phyloP scores from a whole-genome alignment of 2,888 invertebrate species.

The Agonopterix alstromeriana region DNA sequence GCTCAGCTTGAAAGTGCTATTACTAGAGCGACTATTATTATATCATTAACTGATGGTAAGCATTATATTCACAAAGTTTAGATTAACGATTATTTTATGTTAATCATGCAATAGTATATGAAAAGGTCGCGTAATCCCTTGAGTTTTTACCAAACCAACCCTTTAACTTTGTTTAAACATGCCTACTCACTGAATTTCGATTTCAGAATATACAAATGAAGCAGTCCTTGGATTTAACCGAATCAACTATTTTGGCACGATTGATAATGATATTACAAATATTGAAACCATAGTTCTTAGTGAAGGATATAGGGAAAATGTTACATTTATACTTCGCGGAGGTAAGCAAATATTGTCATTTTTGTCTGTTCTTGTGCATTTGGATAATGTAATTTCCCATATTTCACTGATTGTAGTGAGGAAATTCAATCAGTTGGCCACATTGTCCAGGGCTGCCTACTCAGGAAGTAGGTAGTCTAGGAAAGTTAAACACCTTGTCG shows the following conservation, averaged over 20 bases:
- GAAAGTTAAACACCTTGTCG: too few species aligned
- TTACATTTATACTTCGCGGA: conserved; percentile 16
- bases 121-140: not conserved
- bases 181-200: too few species aligned
- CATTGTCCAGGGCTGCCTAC: too few species aligned
- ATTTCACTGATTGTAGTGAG: too few species aligned
- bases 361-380: not conserved
- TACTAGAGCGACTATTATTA: conserved; percentile 15
- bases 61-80: not conserved
- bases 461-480: too few species aligned
- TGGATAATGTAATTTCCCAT: too few species aligned
- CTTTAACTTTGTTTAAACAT: too few species aligned
- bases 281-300: conserved; percentile 21
- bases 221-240: not conserved
- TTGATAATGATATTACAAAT: conserved; percentile 9
- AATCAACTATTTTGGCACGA: not conserved
- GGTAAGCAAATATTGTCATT: not conserved
- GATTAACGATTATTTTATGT: not conserved
- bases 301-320: conserved; percentile 20
- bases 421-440: too few species aligned
- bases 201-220: too few species aligned
- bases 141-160: too few species aligned
- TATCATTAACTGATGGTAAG: conserved; percentile 6
- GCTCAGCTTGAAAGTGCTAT: conserved; percentile 14
- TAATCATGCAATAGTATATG: not conserved